Conservation (phyloP, 2,888 invertebrate species). For the Cryptocephalus moraei region DNA sequence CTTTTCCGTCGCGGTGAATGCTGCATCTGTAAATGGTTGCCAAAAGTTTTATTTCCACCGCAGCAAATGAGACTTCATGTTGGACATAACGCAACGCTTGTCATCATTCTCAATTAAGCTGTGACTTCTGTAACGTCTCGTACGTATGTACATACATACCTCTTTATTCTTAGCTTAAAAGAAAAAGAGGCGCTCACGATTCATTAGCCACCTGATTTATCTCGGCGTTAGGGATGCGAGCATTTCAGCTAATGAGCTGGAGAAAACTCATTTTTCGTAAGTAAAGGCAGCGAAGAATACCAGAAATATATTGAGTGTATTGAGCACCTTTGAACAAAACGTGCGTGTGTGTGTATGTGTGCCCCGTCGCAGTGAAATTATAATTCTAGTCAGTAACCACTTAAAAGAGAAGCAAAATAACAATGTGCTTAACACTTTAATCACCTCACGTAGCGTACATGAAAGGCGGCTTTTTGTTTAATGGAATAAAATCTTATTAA, state of each 20-base stretch:
- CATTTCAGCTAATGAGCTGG: too few relatives aligned
- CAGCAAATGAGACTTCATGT: conserved; percentile 6
- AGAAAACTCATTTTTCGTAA: too few relatives aligned
- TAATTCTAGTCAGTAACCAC: neutral
- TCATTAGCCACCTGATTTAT: conserved; percentile 14
- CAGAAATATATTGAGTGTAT: too few relatives aligned
- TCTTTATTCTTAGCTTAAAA: conserved; percentile 15
- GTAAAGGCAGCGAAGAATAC: too few relatives aligned
- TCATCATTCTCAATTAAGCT: conserved; percentile 9
- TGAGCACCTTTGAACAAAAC: too few relatives aligned
- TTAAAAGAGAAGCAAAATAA: conserved; percentile 15
- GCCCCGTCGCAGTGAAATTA: too few relatives aligned
- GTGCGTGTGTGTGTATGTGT: too few relatives aligned
- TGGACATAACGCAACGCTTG: conserved; percentile 9
- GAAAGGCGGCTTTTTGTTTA: conserved; percentile 13
- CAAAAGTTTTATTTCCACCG: conserved; percentile 8
- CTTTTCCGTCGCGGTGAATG: conserved; percentile 3
- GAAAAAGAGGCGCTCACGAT: conserved; percentile 9
- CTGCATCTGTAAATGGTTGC: conserved; percentile 3
- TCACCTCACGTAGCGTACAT: conserved; percentile 14
- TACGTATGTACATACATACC: conserved; percentile 10
- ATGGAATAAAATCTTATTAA: conserved; percentile 10
- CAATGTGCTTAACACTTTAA: conserved; percentile 16
- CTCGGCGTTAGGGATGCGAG: too few relatives aligned
- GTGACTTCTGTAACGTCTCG: conserved; percentile 1